Conservation (phyloP, 2,888 invertebrate genomes). For the Erebia aethiops region DNA sequence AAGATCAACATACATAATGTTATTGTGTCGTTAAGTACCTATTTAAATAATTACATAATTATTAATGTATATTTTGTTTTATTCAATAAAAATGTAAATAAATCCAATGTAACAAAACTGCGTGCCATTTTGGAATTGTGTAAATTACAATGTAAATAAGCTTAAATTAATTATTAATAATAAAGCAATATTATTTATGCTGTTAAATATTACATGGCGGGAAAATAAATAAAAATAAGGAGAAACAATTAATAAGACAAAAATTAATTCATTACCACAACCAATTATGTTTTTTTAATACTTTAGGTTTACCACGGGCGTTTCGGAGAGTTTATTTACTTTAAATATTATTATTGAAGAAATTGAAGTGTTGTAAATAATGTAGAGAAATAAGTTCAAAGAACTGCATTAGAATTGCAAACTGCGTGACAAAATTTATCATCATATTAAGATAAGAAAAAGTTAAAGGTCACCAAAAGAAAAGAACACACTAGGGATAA, state of each 20-base stretch:
- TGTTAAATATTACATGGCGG: not conserved
- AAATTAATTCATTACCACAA: not conserved
- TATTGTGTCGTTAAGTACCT: too few species aligned
- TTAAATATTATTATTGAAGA: not conserved
- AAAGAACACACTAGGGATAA: too few species aligned
- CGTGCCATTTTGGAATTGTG: constrained; percentile 36
- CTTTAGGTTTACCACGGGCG: not conserved
- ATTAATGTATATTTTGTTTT: not conserved
- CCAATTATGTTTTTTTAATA: not conserved
- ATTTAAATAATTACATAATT: too few species aligned
- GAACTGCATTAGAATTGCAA: not conserved
- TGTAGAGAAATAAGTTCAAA: constrained; percentile 12
- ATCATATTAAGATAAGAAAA: not conserved
- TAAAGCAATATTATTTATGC: not conserved
- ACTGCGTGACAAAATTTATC: not conserved
- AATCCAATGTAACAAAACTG: constrained; percentile 11
- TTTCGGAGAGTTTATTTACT: not conserved
- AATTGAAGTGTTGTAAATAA: constrained; percentile 16
- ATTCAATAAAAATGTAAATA: constrained; percentile 4
- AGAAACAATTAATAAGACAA: not conserved
- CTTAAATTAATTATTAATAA: not conserved
- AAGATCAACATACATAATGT: too few species aligned
- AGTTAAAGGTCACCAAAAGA: too few species aligned
- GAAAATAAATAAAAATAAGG: not conserved
- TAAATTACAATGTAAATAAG: constrained; percentile 34